These are phyloP conservation scores for Macrosiphum euphorbiae DNA, from an alignment of 2,888 invertebrate species.

Conservation along the genomic window DNA sequence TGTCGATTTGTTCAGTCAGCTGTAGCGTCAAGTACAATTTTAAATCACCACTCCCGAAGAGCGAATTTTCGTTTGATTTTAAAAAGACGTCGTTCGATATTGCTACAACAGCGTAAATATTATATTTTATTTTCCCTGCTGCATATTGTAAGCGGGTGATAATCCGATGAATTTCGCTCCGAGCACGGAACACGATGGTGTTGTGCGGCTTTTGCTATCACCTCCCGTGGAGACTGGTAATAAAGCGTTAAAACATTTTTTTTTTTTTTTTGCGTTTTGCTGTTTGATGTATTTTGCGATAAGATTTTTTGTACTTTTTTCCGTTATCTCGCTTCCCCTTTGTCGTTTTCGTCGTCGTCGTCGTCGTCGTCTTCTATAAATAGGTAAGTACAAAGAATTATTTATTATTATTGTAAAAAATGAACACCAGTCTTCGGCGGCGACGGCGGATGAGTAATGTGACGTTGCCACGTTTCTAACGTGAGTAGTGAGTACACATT, in stretches of 20 bases:
- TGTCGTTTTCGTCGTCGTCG: neutral
- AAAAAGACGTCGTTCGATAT: neutral
- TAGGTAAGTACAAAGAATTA: conserved; percentile 18
- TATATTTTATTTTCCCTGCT: neutral
- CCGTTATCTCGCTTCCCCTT: neutral
- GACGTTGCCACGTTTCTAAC: conserved; percentile 57
- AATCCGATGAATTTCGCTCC: conserved; percentile 28
- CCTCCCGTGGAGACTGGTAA: conserved; percentile 21
- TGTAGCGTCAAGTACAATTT: neutral
- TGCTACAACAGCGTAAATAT: neutral
- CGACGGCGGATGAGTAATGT: conserved; percentile 59
- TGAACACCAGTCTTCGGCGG: conserved; percentile 19
- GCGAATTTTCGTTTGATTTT: neutral
- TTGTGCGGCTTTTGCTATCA: conserved; percentile 18
- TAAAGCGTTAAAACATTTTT: conserved; percentile 43
- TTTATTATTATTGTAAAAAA: conserved; percentile 18
- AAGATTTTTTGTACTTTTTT: conserved; percentile 19
- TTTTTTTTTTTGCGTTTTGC: conserved; percentile 6
- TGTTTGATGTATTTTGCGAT: conserved; percentile 47
- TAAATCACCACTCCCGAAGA: neutral
- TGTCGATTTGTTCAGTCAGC: conserved; percentile 3
- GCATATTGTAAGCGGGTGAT: neutral
- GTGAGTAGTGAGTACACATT: conserved; percentile 19
- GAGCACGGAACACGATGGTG: neutral
- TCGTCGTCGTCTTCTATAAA: neutral